phyloP scores from a whole-genome alignment of 1,140 invertebrate species.

The Olivierus martensii region DNA sequence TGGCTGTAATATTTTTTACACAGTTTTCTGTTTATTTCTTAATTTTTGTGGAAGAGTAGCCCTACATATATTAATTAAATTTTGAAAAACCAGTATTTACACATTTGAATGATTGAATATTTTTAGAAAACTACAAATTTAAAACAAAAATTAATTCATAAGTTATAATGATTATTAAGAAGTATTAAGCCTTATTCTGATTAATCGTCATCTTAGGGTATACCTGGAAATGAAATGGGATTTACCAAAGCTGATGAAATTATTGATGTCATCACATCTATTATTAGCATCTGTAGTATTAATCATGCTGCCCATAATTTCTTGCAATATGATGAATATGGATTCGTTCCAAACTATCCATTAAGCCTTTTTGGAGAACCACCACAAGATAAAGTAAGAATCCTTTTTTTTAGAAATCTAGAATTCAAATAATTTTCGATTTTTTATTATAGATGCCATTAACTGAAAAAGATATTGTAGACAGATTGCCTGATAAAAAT shows the following conservation, averaged over 20 bases:
- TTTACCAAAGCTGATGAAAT: constrained; percentile 30
- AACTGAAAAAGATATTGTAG: constrained; percentile 30
- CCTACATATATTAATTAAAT: too few relatives aligned
- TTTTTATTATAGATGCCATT: constrained; percentile 18
- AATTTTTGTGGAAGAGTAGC: too few relatives aligned
- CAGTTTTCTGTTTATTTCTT: too few relatives aligned
- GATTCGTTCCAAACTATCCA: constrained; percentile 37
- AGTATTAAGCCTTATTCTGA: too few relatives aligned
- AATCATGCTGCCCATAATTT: constrained; percentile 37
- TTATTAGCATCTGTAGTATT: constrained; percentile 35
- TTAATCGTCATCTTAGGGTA: constrained; percentile 18
- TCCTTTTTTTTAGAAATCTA: too few relatives aligned
- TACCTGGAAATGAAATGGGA: constrained; percentile 25
- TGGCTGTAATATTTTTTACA: too few relatives aligned
- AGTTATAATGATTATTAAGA: too few relatives aligned
- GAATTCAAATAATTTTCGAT: not conserved
- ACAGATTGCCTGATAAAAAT: constrained; percentile 28
- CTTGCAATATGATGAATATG: constrained; percentile 32
- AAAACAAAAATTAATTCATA: too few relatives aligned
- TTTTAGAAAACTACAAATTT: too few relatives aligned
- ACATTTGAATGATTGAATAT: too few relatives aligned
- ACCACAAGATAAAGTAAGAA: constrained; percentile 30
- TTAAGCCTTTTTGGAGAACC: constrained; percentile 27
- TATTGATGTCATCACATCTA: constrained; percentile 26
- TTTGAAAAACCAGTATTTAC: too few relatives aligned